A percentile compares a stretch with the other conserved stretches of the same genome.
These are phyloP conservation scores for Benitochromis conjunctus DNA, from an alignment of 2,113 vertebrate genomes.

Conservation along the genomic window DNA sequence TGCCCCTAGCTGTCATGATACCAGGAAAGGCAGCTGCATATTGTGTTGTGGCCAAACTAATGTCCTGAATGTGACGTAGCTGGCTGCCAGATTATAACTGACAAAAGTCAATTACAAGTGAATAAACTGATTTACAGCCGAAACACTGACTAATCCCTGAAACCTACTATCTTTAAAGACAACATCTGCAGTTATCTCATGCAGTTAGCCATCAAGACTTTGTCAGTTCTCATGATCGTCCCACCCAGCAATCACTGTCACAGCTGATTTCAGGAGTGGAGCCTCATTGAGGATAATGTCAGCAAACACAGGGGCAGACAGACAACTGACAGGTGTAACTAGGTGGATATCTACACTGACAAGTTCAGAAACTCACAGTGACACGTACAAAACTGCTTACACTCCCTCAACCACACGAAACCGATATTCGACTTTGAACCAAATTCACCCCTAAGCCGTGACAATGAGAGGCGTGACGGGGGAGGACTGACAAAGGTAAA, in stretches of 20 bases:
- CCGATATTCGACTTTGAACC: background rate
- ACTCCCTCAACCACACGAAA: background rate
- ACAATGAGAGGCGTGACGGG: background rate
- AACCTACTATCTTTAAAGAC: background rate
- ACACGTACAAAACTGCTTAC: background rate
- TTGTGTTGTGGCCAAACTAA: background rate
- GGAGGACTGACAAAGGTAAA: constrained; percentile 33
- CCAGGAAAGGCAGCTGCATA: background rate
- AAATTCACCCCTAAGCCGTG: background rate
- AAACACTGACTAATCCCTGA: background rate
- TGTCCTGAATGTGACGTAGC: background rate
- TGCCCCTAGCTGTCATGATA: background rate
- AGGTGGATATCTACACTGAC: background rate
- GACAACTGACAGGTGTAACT: background rate
- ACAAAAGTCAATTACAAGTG: background rate
- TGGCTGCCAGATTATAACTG: background rate
- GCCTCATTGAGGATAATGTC: background rate
- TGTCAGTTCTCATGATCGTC: background rate
- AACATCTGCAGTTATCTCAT: background rate
- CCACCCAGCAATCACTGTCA: constrained; percentile 6
- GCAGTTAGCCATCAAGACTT: background rate
- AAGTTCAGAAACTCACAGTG: background rate
- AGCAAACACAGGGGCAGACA: background rate
- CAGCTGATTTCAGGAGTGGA: background rate
- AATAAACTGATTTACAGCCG: background rate